These are phyloP conservation scores for Australoheros scitulus DNA, from an alignment of 2,113 vertebrate genomes.

Conservation along the genomic window DNA sequence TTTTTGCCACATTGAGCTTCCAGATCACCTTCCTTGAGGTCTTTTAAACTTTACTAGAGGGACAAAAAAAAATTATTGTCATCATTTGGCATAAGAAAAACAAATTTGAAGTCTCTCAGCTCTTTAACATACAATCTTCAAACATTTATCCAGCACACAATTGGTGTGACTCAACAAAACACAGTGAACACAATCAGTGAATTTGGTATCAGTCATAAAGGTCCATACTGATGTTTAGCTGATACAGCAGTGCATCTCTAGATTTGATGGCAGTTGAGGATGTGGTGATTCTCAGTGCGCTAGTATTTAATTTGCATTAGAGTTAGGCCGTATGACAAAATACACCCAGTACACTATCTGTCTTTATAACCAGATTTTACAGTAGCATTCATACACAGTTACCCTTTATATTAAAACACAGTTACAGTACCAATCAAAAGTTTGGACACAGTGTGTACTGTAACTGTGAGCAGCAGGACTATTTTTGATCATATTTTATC, in stretches of 20 bases:
- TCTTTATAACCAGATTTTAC: too few relatives aligned
- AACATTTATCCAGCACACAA: background rate
- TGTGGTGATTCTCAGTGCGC: background rate
- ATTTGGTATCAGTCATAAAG: background rate
- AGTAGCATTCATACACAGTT: background rate
- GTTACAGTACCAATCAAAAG: too few relatives aligned
- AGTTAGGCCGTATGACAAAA: background rate
- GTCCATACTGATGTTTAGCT: background rate
- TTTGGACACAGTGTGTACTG: too few relatives aligned
- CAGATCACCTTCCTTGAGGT: background rate
- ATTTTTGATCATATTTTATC: too few relatives aligned
- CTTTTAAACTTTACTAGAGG: background rate
- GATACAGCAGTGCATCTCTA: background rate
- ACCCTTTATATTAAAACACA: background rate
- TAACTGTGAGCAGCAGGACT: too few relatives aligned
- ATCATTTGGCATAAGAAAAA: too few relatives aligned
- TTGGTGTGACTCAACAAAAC: background rate
- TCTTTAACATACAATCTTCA: background rate
- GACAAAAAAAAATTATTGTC: too few relatives aligned
- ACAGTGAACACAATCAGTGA: too few relatives aligned
- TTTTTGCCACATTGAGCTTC: background rate
- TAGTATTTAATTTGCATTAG: background rate
- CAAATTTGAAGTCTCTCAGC: background rate
- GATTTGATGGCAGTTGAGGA: background rate
- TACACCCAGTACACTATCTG: background rate